These are phyloP conservation scores for Sialis lutaria DNA, from an alignment of 2,888 invertebrate species.

Conservation along the genomic window DNA sequence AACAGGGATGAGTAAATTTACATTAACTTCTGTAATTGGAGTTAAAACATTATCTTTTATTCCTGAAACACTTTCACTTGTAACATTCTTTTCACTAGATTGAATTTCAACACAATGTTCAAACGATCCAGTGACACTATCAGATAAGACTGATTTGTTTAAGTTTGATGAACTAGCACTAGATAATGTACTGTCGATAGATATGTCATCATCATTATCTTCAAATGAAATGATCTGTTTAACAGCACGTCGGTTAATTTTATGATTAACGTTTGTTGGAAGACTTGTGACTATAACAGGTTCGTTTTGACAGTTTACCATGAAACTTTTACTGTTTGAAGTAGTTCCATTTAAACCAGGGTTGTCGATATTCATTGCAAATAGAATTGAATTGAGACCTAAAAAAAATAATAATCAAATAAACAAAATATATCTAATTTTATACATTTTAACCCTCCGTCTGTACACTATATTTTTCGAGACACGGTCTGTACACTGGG, in stretches of 20 bases:
- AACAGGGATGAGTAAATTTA: neutral
- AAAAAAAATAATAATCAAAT: slow-evolving; percentile 10
- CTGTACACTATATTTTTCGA: too few species aligned
- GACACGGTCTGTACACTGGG: too few species aligned
- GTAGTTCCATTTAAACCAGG: slow-evolving; percentile 51
- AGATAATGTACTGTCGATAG: neutral
- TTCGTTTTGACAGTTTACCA: slow-evolving; percentile 28
- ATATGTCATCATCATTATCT: slow-evolving; percentile 28
- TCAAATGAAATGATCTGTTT: slow-evolving; percentile 54
- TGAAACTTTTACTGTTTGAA: slow-evolving; percentile 27
- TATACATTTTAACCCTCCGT: too few species aligned
- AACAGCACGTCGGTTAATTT: slow-evolving; percentile 33
- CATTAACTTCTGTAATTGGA: neutral
- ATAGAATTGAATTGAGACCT: slow-evolving; percentile 78
- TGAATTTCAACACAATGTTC: neutral
- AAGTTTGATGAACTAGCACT: neutral
- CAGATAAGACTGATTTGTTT: neutral
- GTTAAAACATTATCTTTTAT: neutral
- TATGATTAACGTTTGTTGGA: slow-evolving; percentile 27
- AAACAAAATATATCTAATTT: neutral
- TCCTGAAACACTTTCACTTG: neutral
- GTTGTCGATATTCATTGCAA: slow-evolving; percentile 84
- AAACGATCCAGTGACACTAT: neutral
- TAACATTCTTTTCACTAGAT: neutral
- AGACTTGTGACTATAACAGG: slow-evolving; percentile 53